Evolutionary conservation across 2,888 invertebrate species (phyloP), one percentile per base, ranked within the genome.

Genomic region (Heterodera filipjevi): DNA sequence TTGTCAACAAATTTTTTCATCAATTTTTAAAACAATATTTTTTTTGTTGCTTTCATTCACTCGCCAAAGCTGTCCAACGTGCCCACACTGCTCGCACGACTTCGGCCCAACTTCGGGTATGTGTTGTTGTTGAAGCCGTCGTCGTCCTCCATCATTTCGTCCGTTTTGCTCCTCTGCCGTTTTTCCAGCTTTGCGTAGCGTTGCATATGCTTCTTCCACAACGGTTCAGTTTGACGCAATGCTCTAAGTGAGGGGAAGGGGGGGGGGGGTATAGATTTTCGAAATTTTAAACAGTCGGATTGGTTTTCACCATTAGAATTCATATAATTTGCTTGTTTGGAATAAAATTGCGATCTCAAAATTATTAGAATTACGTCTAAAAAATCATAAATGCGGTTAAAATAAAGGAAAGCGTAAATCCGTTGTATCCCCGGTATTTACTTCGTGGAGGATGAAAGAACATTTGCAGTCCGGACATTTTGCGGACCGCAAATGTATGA

Each of bases 141-240:
- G 14, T 8, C 16, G 6, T 14, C 75, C 46, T 30, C 2, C 30
- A 30, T 5, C 30, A 75, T 16, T 64, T 30, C 75, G 30, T 32
- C 59, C 39, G 39, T 10, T 39, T 39, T 39, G 27, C 12, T 32
- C 16, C 16, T 33, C 33, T 32, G 68, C 39, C 70, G 53, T 27
- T 66, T 49, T 30, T 74, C 76, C 74, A 78, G 22, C 19, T 22
- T 75, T 27, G 71, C 77, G n/a, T 79, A 79, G 5, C 77, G 77
- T 16, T 44, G 44, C 59, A 80, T 30, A 27, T 81, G 77, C 44
- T 78, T 59, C 32, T 73, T 44, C 81, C 81, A 82, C 49, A 71
- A 33, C 35, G 79, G 44, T 16, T 81, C 81, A 30, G 81, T 72
- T 22, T 49, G 72, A 19, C 79, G 77, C 33, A 81, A 35, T 74